Evolutionary conservation across 2,888 invertebrate genomes (phyloP), one percentile per base, ranked within the genome.

Genomic region (Zygogramma bicolorata): DNA sequence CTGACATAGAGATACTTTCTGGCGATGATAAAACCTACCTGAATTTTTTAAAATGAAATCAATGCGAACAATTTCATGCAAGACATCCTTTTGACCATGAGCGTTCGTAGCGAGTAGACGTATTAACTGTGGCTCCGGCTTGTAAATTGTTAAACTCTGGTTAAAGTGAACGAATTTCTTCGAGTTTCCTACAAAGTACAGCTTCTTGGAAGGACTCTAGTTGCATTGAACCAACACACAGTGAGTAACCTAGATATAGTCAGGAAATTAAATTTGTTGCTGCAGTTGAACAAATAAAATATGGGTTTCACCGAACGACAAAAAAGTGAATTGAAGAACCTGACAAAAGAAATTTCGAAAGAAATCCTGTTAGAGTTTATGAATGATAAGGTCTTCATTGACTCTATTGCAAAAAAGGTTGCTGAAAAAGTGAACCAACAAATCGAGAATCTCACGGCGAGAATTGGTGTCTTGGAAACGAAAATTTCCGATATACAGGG

Each of bases 401-500:
- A 25, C 7, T 46, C 63, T 25, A 63, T 63, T 1, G 63, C 63
- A 25, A 63, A 63, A 63, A 63, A 46, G 42, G 46, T 46, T 25
- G 29, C 63, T 63, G 63, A 63, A 27, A n/a, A 63, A 46, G 27
- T 42, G 42, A 49, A 63, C 25, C 13, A 42, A 25, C 63, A 46
- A 63, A 49, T 63, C 15, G 49, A 49, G 2, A 63, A 27, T 63
- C 42, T 63, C 60, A 18, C 60, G 31, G 59, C 29, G n/a, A 59
- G 59, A 59, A 40, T 62, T 22, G 25, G n/a, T 40, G n/a, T n/a
- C n/a, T n/a, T n/a, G n/a, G n/a, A n/a, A n/a, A n/a, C n/a, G n/a
- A n/a, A n/a, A n/a, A n/a, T n/a, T n/a, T n/a, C 22, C 22, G 40
- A 40, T 40, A 62, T 62, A 61, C 61, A 61, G 22, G 61, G 62